Base-by-base conservation (phyloP, 2,888 invertebrate species). In the Drosophila atripex region DNA sequence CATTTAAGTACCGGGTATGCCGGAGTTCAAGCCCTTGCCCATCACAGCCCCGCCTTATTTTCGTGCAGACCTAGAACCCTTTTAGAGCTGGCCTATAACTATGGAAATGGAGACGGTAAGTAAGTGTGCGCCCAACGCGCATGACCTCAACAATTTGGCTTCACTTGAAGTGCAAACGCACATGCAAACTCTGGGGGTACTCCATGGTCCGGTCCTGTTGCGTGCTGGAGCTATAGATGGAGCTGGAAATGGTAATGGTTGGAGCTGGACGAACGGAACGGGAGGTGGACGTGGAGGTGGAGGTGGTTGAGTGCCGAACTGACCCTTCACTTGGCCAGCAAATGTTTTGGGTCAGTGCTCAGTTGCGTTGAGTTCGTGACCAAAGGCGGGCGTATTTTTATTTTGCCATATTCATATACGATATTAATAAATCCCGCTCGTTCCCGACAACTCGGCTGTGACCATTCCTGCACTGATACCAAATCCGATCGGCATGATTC, bases 361-460 rank as follows among this genome's bases (percentile, higher is more conserved):
- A 87, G 86, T 84, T 84, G 85, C 89, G 89, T 88, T 76, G 79
- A 83, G 78, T 77, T 83, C 84, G 88, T 80, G 86, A 72, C 75
- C 87, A 86, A 78, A 78, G 76, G 79, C 86, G 78, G 82, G 74
- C 86, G 87, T 76, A 85, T 35, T 51, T 45, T 43, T 25, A 30
- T 68, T 71, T 52, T 69, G 68, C 63, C 41, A 68, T 49, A 51
- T 61, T 69, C 73, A 73, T 38, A 60, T 75, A 76, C 38, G 45
- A 49, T 61, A 66, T 69, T 71, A 54, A 56, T 55, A 66, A 66
- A 59, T 66, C 55, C 64, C n/a, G n/a, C n/a, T 28, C 32, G 35
- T n/a, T 12, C 32, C 32, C 12, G 32, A 32, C 32, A 11, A 32
- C 12, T 35, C 46, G 32, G 21, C 43, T 30, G 61, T 28, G 8